Percentiles rank a stretch among this genome's conserved stretches.
Evolutionary conservation across 2,888 invertebrate species (phyloP).

Genomic region (Charanyca ferruginea): DNA sequence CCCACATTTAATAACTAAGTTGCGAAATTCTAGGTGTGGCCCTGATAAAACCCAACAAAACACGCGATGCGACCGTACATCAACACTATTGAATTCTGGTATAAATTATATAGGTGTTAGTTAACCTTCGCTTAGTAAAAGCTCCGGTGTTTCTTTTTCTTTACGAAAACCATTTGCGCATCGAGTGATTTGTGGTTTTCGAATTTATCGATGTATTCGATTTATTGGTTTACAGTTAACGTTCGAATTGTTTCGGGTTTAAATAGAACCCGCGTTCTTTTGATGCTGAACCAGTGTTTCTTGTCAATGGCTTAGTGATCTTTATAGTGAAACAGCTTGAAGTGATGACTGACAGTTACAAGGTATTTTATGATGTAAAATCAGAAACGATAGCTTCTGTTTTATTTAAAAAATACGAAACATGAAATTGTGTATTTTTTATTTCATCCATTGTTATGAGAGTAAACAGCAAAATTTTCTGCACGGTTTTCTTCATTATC

Average conservation of each 20-base stretch:
- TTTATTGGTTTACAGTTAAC: slow-evolving; percentile 66
- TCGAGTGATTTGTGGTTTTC: slow-evolving; percentile 66
- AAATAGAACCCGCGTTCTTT: slow-evolving; percentile 61
- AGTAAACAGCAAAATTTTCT: slow-evolving; percentile 2
- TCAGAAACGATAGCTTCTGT: slow-evolving; percentile 5
- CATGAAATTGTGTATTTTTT: slow-evolving; percentile 1
- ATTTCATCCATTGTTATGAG: slow-evolving; percentile 1
- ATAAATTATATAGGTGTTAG: slow-evolving; percentile 56
- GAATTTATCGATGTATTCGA: slow-evolving; percentile 61
- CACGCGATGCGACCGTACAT: slow-evolving; percentile 81
- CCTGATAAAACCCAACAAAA: slow-evolving; percentile 69
- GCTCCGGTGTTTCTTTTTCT: slow-evolving; percentile 63
- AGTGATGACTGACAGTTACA: slow-evolving; percentile 53
- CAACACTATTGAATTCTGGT: slow-evolving; percentile 67
- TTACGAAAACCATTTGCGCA: slow-evolving; percentile 68
- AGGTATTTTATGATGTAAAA: slow-evolving; percentile 43
- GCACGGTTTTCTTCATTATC: slow-evolving; percentile 21
- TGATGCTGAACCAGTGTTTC: slow-evolving; percentile 61
- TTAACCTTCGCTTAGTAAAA: slow-evolving; percentile 64
- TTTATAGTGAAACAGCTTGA: slow-evolving; percentile 35
- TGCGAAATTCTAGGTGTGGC: slow-evolving; percentile 78
- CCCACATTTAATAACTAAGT: slow-evolving; percentile 67
- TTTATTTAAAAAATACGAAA: not conserved
- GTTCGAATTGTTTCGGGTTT: slow-evolving; percentile 62
- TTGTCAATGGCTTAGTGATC: slow-evolving; percentile 57